Conservation (phyloP, 2,888 invertebrate species). For the Ormyrus rosae region DNA sequence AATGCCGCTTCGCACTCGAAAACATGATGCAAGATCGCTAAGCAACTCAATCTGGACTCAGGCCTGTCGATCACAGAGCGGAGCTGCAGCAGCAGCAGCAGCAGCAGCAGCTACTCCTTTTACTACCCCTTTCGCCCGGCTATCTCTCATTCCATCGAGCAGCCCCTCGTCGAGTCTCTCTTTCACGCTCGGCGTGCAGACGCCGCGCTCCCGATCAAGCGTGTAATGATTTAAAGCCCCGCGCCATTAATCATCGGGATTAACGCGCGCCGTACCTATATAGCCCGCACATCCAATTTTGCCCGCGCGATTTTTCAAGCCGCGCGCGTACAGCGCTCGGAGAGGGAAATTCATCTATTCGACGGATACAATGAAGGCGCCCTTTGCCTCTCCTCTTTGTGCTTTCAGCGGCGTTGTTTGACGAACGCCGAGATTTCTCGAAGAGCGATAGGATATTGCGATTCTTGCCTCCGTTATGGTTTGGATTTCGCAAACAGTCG, state of each 20-base stretch:
- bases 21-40: neutral
- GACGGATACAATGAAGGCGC: slow-evolving; percentile 33
- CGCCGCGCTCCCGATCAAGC: slow-evolving; percentile 63
- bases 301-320: neutral
- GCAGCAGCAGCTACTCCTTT: neutral
- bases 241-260: slow-evolving; percentile 70
- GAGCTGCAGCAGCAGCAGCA: too few species aligned
- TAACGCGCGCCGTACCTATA: slow-evolving; percentile 57
- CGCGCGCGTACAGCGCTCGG: slow-evolving; percentile 30
- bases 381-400: neutral
- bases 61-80: slow-evolving; percentile 30
- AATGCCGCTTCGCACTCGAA: neutral
- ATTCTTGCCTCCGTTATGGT: neutral
- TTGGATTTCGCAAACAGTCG: slow-evolving; percentile 13
- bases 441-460: slow-evolving; percentile 24
- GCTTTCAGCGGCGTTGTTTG: slow-evolving; percentile 2
- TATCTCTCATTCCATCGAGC: slow-evolving; percentile 39
- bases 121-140: slow-evolving; percentile 1
- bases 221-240: slow-evolving; percentile 68
- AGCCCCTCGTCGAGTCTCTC: slow-evolving; percentile 28
- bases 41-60: slow-evolving; percentile 33
- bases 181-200: neutral
- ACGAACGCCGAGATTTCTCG: slow-evolving; percentile 11
- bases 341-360: slow-evolving; percentile 24
- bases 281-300: neutral